A percentile compares a stretch with the other conserved stretches of the same genome.
phyloP scores from a whole-genome alignment of 92 coral and sea anemone genomes.

The Actinernus sp. region DNA sequence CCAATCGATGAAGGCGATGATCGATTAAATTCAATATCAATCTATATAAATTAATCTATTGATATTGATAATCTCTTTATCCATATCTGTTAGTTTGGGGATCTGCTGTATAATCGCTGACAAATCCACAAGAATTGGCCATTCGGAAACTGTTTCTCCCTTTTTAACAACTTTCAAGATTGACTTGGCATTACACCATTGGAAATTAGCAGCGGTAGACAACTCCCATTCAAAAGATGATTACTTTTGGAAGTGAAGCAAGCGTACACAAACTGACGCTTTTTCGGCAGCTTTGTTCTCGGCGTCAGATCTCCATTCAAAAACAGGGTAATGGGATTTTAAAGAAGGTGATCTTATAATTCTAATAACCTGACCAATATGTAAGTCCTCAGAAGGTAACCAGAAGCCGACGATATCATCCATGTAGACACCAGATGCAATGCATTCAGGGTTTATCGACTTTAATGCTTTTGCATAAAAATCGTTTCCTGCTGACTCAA shows the following conservation, averaged over 20 bases:
- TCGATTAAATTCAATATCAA: too few relatives aligned
- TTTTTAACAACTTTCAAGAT: too few relatives aligned
- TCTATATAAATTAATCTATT: too few relatives aligned
- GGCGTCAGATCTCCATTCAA: constrained; percentile 32
- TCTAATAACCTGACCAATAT: constrained; percentile 19
- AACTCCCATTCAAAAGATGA: constrained; percentile 10
- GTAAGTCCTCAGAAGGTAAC: constrained; percentile 35
- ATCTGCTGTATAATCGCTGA: too few relatives aligned
- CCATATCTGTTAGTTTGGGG: too few relatives aligned
- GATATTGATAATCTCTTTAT: too few relatives aligned
- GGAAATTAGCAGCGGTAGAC: background rate
- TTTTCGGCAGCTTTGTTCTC: constrained; percentile 20
- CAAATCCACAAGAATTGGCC: too few relatives aligned
- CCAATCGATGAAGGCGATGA: too few relatives aligned
- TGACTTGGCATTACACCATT: too few relatives aligned
- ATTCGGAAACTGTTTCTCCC: too few relatives aligned
- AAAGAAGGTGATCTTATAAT: constrained; percentile 36
- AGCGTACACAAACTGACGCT: constrained; percentile 19
- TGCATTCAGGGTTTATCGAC: background rate
- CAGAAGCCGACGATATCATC: background rate
- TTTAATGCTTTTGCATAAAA: constrained; percentile 24
- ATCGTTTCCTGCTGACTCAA: constrained; percentile 39
- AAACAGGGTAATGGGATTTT: constrained; percentile 47
- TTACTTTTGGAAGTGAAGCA: constrained; percentile 8
- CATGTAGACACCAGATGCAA: constrained; percentile 9